Conservation (phyloP, 1,140 invertebrate genomes). For the Leptopilina boulardi region DNA sequence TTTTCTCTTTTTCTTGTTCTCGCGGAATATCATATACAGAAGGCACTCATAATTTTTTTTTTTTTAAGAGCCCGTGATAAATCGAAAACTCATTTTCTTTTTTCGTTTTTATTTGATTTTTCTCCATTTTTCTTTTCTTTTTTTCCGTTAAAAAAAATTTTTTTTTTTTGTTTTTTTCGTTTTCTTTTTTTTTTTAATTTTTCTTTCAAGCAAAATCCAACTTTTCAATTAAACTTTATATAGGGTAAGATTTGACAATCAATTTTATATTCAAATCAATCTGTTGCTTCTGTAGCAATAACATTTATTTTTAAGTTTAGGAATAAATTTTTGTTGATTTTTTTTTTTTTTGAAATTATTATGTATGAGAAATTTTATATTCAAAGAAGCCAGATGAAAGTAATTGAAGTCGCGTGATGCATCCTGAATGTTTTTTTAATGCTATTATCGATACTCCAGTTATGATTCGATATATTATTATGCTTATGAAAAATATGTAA, state of each 20-base stretch:
- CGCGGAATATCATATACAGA: not conserved
- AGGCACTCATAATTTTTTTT: no score
- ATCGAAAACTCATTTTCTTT: not conserved
- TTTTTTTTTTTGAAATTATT: not conserved
- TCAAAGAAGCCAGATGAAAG: not conserved
- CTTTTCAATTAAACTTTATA: not conserved
- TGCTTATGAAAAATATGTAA: not conserved
- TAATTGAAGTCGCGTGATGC: conserved; percentile 7
- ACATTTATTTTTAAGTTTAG: not conserved
- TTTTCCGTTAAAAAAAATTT: not conserved
- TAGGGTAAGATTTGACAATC: conserved; percentile 1
- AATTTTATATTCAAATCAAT: not conserved
- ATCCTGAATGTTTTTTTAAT: not conserved
- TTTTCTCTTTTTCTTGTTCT: conserved; percentile 16
- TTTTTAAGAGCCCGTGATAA: not conserved
- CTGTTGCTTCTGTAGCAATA: not conserved
- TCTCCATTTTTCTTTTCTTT: not conserved
- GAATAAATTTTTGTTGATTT: not conserved
- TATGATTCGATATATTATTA: not conserved
- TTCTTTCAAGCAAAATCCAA: not conserved
- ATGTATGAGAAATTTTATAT: conserved; percentile 3
- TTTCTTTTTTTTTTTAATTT: not conserved
- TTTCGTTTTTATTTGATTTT: not conserved
- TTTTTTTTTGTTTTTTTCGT: no score
- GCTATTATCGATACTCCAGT: not conserved